Conservation (phyloP, 2,888 invertebrate genomes). For the Pollenia angustigena region DNA sequence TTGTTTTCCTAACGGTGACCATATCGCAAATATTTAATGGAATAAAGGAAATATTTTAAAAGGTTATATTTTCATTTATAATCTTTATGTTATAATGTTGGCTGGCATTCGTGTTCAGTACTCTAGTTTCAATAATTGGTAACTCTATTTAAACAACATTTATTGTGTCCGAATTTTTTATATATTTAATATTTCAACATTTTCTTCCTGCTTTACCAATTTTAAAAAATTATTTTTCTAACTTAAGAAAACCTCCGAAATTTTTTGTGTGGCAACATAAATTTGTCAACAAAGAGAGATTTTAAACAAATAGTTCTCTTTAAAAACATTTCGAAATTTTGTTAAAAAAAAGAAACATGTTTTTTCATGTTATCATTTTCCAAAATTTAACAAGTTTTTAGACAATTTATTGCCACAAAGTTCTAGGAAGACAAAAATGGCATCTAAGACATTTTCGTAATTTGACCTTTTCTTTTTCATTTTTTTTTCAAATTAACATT, state of each 20-base stretch:
- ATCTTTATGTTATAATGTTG: too few species aligned
- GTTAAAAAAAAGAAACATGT: background rate
- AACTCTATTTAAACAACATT: too few species aligned
- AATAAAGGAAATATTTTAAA: too few species aligned
- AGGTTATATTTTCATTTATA: too few species aligned
- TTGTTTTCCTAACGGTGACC: too few species aligned
- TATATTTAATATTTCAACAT: too few species aligned
- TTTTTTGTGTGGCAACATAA: background rate
- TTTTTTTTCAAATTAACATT: background rate
- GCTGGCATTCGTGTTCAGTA: too few species aligned
- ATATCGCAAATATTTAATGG: too few species aligned
- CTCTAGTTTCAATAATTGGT: too few species aligned
- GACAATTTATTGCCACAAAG: background rate
- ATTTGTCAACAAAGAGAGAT: constrained; percentile 9
- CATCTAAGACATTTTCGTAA: constrained; percentile 4
- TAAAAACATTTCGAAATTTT: constrained; percentile 5
- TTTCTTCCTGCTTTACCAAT: too few species aligned
- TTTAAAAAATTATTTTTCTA: too few species aligned
- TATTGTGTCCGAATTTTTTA: too few species aligned
- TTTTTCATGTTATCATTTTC: background rate
- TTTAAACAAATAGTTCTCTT: constrained; percentile 18
- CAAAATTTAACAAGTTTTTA: constrained; percentile 8
- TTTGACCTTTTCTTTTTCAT: constrained; percentile 31
- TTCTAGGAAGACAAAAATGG: background rate
- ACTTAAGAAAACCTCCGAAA: background rate